These are phyloP conservation scores for Cuniculus paca DNA, from an alignment of 2,797 vertebrate species.

Conservation along the genomic window DNA sequence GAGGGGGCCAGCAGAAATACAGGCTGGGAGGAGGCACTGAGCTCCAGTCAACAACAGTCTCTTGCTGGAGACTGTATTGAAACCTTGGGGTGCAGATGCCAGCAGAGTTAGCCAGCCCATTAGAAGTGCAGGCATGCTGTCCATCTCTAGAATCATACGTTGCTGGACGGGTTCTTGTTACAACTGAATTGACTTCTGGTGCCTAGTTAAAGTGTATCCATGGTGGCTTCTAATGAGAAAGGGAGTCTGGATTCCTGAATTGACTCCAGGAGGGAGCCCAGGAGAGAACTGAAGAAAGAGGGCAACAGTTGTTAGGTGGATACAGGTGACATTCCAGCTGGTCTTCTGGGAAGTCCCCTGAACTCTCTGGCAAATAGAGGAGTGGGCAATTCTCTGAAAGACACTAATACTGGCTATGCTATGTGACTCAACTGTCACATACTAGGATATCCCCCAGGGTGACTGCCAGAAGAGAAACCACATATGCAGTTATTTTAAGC, in stretches of 20 bases:
- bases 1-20: conserved; percentile 29
- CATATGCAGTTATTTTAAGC: not conserved
- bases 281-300: not conserved
- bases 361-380: not conserved
- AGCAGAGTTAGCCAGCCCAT: not conserved
- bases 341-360: not conserved
- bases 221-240: not conserved
- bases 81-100: not conserved
- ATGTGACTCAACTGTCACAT: not conserved
- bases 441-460: not conserved
- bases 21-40: conserved; percentile 20
- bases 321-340: not conserved
- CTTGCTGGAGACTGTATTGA: not conserved
- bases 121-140: not conserved
- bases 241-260: not conserved
- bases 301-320: not conserved
- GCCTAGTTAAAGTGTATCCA: not conserved
- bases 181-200: not conserved
- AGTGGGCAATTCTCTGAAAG: not conserved
- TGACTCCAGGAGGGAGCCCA: not conserved
- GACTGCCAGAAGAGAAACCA: not conserved
- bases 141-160: not conserved
- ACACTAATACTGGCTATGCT: not conserved
- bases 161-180: not conserved
- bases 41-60: conserved; percentile 37